Evolutionary conservation across 2,113 vertebrate genomes (phyloP).

Genomic region (Phodopus roborovskii): DNA sequence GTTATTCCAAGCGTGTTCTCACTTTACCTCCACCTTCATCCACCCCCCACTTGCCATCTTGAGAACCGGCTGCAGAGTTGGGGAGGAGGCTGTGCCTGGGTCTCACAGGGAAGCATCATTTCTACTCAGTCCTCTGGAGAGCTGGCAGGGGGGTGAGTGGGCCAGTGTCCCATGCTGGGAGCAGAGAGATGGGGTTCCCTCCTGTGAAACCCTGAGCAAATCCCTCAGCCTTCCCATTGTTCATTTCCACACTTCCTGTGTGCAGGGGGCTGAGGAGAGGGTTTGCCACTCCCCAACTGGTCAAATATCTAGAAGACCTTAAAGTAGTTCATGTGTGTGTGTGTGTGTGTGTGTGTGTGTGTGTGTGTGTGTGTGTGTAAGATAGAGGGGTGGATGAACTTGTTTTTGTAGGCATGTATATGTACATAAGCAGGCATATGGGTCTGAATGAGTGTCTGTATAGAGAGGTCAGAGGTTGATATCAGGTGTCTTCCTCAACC

Average conservation of each 20-base stretch:
- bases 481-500: background rate
- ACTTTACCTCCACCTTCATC: slow-evolving; percentile 74
- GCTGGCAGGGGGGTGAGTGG: no score
- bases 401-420: background rate
- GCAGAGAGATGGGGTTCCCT: background rate
- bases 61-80: slow-evolving; percentile 50
- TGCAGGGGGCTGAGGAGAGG: no score
- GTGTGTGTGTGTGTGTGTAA: background rate
- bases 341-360: background rate
- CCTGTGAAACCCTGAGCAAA: background rate
- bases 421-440: background rate
- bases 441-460: no score
- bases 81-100: background rate
- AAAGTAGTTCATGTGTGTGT: background rate
- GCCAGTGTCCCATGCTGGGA: background rate
- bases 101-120: background rate
- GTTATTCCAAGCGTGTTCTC: slow-evolving; percentile 77
- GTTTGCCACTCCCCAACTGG: background rate
- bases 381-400: background rate
- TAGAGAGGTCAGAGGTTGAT: background rate
- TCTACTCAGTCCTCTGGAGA: background rate
- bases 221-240: background rate
- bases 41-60: slow-evolving; percentile 74
- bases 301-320: background rate
- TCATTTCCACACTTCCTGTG: background rate